Evolutionary conservation across 1,140 invertebrate species (phyloP), one percentile per base, ranked within the genome.

Genomic region (Harpegnathos saltator): DNA sequence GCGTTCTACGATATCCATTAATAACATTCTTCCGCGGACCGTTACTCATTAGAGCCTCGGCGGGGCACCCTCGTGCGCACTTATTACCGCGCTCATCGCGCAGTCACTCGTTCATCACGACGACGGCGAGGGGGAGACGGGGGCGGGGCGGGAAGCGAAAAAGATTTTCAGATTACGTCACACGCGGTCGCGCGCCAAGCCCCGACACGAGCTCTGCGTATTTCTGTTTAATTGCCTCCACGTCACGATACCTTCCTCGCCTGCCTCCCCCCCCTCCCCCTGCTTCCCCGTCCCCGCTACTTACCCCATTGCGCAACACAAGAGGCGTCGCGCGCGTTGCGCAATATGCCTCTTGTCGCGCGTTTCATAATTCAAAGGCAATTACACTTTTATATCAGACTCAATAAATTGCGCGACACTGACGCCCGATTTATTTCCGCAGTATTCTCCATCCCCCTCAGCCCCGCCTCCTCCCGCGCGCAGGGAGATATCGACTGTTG

Each of bases 391-490:
- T 61, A 59, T 61, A 61, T 61, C 38, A 58, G 71, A 26, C 29
- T 59, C 71, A 61, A 59, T 61, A 74, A 74, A 74, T 74, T 74
- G 56, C 50, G 38, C 61, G 15, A 74, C 44, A 74, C 58, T 74
- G 71, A 61, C 33, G 58, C 11, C 50, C 29, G 22, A 61, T 44
- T 74, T 74, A 38, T 74, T 74, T 61, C 19, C 15, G 22, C 52
- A 56, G 56, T 52, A 72, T 61, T 73, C 15, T 44, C 14, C 58
- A 17, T 59, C 15, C n/a, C 22, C 12, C 19, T 7, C 33, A 1
- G 1, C 33, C n/a, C n/a, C n/a, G n/a, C n/a, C n/a, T n/a, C n/a
- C n/a, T n/a, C 29, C 1, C 29, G 5, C 1, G 29, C 29, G 29
- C 5, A 5, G 29, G 19, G n/a, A 59, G 38, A 44, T 59, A 59